Conservation (phyloP, 2,797 vertebrate species). For the Momotus momota region DNA sequence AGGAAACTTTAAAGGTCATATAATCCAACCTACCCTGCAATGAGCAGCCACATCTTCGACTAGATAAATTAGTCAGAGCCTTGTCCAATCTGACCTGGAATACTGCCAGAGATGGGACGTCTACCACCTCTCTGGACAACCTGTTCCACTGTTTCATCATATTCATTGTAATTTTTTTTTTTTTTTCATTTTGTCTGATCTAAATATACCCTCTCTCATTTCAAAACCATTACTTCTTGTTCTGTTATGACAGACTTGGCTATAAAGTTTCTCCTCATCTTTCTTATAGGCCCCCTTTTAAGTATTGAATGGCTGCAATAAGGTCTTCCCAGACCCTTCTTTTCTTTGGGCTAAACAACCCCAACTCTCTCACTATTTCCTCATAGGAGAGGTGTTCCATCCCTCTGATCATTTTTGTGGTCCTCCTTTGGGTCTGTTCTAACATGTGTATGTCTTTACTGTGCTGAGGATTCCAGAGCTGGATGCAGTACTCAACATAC, state of each 20-base stretch:
- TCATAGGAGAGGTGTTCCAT: neutral
- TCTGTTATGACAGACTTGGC: neutral
- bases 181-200: too few species aligned
- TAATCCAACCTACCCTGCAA: rapidly evolving
- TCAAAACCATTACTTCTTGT: neutral
- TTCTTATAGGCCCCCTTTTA: neutral
- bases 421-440: neutral
- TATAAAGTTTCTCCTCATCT: rapidly evolving
- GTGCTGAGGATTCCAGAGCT: neutral
- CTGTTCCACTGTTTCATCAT: neutral
- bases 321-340: neutral
- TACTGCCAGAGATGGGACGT: rapidly evolving
- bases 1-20: neutral
- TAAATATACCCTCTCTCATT: neutral
- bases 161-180: neutral
- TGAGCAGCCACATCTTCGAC: neutral
- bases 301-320: rapidly evolving
- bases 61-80: neutral
- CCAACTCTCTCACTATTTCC: neutral
- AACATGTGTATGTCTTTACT: neutral
- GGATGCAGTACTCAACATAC: neutral
- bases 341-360: neutral
- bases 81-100: rapidly evolving
- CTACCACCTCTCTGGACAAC: neutral
- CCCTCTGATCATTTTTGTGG: neutral